Evolutionary conservation across 2,888 invertebrate genomes (phyloP), one percentile per base, ranked within the genome.

Genomic region (Beris morrisii): DNA sequence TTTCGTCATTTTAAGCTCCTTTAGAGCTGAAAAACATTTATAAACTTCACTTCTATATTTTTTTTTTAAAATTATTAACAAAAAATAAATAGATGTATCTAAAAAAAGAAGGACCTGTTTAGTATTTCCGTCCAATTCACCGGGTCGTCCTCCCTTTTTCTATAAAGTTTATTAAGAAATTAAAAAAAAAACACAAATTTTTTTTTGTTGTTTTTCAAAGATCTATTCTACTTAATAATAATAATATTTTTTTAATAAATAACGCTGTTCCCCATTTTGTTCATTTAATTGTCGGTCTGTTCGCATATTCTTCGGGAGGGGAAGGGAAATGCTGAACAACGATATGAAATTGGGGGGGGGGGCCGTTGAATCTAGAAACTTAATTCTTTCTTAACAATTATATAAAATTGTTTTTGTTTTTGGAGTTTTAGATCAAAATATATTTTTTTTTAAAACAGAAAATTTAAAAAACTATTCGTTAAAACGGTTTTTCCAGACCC

Each of bases 71-170:
- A 73, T 79, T 79, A 81, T 77, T 73, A 72, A 75, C 69, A 73
- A 74, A 74, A 74, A 75, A 71, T 70, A 80, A 79, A 70, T 70
- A 81, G 80, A 80, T 80, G 45, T 68, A 67, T 73, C 76, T 77
- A 75, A 80, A 82, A 80, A 81, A 80, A 79, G 77, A 38, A 38
- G 9, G 38, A 38, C 91, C 83, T 90, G 89, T 84, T 86, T 86
- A 43, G 84, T 82, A 72, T 81, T 78, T 79, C 38, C 61, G 22
- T 87, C 87, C 84, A 91, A 85, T 87, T 88, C 90, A 82, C 91
- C 92, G 80, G 91, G 91, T 81, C 91, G 89, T 83, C 85, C 86
- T 82, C 85, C 82, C 81, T 84, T 86, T 81, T 79, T 83, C 86
- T 86, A 86, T 84, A 84, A 83, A 83, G 83, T 84, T 84, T 81